These are phyloP conservation scores for Agrochola lota DNA, from an alignment of 2,888 invertebrate genomes.

Conservation along the genomic window DNA sequence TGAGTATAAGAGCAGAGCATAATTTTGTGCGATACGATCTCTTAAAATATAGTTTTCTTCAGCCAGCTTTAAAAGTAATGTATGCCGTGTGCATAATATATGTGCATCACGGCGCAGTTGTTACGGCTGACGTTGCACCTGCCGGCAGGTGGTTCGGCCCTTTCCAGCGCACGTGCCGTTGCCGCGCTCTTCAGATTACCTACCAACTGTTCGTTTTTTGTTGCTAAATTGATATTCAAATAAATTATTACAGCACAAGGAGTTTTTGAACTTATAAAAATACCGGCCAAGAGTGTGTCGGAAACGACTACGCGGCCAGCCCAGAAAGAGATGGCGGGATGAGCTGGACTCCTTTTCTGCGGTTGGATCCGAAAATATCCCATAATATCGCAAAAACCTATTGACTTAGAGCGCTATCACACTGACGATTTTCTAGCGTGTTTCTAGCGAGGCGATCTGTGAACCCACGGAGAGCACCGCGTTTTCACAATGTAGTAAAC, in stretches of 20 bases:
- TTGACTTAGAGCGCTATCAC: no score
- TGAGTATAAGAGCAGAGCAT: conserved; percentile 9
- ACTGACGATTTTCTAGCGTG: no score
- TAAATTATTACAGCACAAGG: conserved; percentile 1
- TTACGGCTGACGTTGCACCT: conserved; percentile 74
- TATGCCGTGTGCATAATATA: conserved; percentile 32
- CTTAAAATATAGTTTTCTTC: conserved; percentile 25
- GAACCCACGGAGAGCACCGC: no score
- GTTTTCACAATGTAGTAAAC: no score
- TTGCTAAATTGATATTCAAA: conserved; percentile 45
- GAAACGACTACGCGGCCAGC: not conserved
- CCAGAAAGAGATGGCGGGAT: not conserved
- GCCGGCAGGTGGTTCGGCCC: conserved; percentile 80
- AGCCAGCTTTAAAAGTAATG: conserved; percentile 38
- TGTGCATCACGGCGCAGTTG: conserved; percentile 57
- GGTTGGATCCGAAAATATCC: no score
- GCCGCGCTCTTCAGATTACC: conserved; percentile 62
- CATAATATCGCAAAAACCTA: no score
- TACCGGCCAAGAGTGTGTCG: not conserved
- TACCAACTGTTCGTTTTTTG: conserved; percentile 51
- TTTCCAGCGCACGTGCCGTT: conserved; percentile 71
- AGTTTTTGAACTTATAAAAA: not conserved
- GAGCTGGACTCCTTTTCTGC: not conserved
- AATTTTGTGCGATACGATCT: conserved; percentile 25
- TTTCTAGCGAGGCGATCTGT: no score